phyloP scores from a whole-genome alignment of 64 coral and sea anemone species.

The Stichodactyla helianthus region DNA sequence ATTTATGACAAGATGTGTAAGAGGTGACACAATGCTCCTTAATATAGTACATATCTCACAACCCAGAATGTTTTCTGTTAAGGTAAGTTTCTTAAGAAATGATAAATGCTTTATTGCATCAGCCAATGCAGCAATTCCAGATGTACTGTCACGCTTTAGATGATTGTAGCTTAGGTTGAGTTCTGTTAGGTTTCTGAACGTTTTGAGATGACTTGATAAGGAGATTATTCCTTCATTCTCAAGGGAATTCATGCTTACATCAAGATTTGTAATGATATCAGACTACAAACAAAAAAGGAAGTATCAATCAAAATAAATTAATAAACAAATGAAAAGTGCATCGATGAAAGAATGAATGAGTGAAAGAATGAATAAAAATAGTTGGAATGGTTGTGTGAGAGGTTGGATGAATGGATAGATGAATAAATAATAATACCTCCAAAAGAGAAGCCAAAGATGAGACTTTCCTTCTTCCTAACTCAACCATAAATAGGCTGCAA shows the following conservation, averaged over 20 bases:
- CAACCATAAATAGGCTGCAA: conserved; percentile 18
- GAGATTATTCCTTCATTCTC: conserved; percentile 11
- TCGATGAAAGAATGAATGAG: not conserved
- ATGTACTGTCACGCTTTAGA: not conserved
- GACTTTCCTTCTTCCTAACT: not conserved
- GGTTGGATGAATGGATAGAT: too few relatives aligned
- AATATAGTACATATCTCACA: conserved; percentile 30
- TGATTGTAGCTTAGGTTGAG: conserved; percentile 50
- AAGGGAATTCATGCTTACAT: conserved; percentile 34
- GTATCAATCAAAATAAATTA: not conserved
- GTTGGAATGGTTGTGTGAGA: not conserved
- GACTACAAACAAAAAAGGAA: conserved; percentile 7
- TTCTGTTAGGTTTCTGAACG: conserved; percentile 31
- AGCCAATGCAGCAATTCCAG: conserved; percentile 26
- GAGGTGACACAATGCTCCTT: not conserved
- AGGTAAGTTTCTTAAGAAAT: conserved; percentile 35
- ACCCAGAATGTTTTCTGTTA: conserved; percentile 40
- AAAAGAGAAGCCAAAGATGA: conserved; percentile 19
- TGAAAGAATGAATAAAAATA: not conserved
- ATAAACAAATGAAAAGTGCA: not conserved
- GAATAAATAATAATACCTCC: conserved; percentile 20
- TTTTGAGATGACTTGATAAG: conserved; percentile 19
- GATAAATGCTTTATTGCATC: conserved; percentile 19
- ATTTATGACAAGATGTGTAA: conserved; percentile 33
- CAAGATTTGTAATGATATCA: conserved; percentile 22